Base-by-base conservation (phyloP, 1,140 invertebrate genomes). In the Trialeurodes vaporariorum region DNA sequence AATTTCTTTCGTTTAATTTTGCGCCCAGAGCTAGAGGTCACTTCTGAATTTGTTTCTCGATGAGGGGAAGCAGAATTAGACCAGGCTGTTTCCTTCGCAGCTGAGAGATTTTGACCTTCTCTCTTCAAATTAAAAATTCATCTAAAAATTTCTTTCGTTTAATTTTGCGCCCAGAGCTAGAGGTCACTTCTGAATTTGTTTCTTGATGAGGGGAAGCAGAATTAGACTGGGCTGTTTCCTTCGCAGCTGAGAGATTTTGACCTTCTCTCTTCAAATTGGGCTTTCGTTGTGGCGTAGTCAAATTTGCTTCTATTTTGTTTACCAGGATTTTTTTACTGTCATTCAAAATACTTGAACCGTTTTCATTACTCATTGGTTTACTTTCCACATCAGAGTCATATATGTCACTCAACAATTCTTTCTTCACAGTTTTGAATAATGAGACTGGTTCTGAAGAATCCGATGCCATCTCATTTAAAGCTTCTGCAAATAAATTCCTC, bases 151-250 rank as follows among this genome's bases (percentile, higher is more conserved):
- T 80, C 75, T 89, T 89, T 0, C 84, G 86, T 74, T 87, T 87
- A 67, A 90, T 86, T 79, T 88, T 90, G 27, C 89, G 81, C 0
- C 87, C 87, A 75, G 87, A 89, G 25, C 87, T 82, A 75, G 86
- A 89, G 2, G 86, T 82, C 21, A 85, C 77, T 75, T 88, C 86
- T 5, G 68, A 24, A 25, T 67, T 64, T 58, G 65, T 40, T 11
- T 61, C n/a, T 5, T 5, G 22, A 5, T 22, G 5, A 11, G 60
- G 5, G 5, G 22, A 34, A 9, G 24, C 17, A 40, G 24, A 23
- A 5, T n/a, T 12, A 26, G 25, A 9, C 5, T 26, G 5, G 12
- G 5, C 25, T 11, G 25, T 22, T 64, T n/a, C 12, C 21, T 22
- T 64, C 17, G n/a, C 63, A 9, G 17, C 34, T 11, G 34, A 17